Evolutionary conservation across 2,888 invertebrate species (phyloP).

Genomic region (Tetanocera ferruginea): DNA sequence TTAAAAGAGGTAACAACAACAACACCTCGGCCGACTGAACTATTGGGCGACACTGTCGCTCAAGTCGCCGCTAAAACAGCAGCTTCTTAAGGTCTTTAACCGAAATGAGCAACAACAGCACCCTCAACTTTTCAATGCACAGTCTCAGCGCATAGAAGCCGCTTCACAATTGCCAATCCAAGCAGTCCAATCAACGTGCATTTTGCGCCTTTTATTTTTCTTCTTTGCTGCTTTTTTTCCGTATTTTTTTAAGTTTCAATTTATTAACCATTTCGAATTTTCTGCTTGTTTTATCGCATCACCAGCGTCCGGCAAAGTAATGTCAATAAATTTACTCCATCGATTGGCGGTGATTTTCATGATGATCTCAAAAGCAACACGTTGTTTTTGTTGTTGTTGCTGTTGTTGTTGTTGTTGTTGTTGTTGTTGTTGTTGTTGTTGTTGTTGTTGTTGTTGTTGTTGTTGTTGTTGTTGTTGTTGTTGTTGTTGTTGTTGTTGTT

Average conservation of each 20-base stretch:
- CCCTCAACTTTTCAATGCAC: too few relatives aligned
- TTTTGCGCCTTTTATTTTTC: not conserved
- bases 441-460: not conserved
- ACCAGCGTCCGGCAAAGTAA: not conserved
- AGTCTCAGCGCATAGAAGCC: too few relatives aligned
- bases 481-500: not conserved
- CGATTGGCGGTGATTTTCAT: not conserved
- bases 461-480: not conserved
- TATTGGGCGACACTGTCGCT: not conserved
- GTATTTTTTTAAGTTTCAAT: not conserved
- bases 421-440: not conserved
- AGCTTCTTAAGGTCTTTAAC: too few relatives aligned
- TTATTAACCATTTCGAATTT: not conserved
- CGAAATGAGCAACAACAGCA: not conserved
- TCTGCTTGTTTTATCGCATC: not conserved
- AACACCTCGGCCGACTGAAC: not conserved
- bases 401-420: not conserved
- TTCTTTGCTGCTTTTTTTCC: not conserved
- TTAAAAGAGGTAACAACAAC: conserved; percentile 14
- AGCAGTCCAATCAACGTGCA: too few relatives aligned
- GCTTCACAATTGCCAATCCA: too few relatives aligned
- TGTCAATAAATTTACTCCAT: conserved; percentile 24
- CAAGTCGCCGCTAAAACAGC: not conserved
- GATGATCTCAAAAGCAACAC: not conserved
- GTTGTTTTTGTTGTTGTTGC: not conserved